Evolutionary conservation across 2,888 invertebrate genomes (phyloP).

Genomic region (Temnothorax ravouxi): DNA sequence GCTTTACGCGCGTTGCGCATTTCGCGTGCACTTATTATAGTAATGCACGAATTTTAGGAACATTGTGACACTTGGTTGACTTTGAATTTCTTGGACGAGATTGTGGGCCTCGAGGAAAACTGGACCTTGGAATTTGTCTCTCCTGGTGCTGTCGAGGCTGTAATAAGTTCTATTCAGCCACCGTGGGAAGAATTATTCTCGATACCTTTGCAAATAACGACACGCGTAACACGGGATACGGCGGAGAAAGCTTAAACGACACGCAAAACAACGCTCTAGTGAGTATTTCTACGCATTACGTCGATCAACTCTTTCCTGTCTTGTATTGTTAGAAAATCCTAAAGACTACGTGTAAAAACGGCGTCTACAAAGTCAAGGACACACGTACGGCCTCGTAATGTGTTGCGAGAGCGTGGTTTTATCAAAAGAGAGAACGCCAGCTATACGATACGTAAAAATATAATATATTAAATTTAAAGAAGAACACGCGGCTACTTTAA

Average conservation of each 20-base stretch:
- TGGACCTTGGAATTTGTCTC: constrained; percentile 87
- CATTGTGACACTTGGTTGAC: constrained; percentile 80
- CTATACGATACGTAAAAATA: background rate
- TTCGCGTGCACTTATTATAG: background rate
- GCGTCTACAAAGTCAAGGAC: background rate
- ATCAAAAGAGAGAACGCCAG: background rate
- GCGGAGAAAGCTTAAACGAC: constrained; percentile 48
- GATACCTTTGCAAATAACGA: constrained; percentile 86
- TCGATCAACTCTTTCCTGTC: background rate
- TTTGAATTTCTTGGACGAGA: constrained; percentile 88
- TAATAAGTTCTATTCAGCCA: constrained; percentile 86
- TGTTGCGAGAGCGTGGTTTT: background rate
- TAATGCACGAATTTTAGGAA: constrained; percentile 81
- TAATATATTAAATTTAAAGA: constrained; percentile 12
- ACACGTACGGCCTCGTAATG: no score
- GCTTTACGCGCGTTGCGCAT: no score
- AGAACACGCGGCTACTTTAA: background rate
- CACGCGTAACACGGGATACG: constrained; percentile 59
- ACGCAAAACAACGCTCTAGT: constrained; percentile 9
- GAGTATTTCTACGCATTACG: no score
- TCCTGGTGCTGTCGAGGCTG: constrained; percentile 85
- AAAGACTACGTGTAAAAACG: background rate
- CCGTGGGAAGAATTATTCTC: constrained; percentile 88
- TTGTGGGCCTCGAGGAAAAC: constrained; percentile 86
- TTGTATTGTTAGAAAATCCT: background rate